phyloP scores from a whole-genome alignment of 2,888 invertebrate species.

The Coecobrya sp. region DNA sequence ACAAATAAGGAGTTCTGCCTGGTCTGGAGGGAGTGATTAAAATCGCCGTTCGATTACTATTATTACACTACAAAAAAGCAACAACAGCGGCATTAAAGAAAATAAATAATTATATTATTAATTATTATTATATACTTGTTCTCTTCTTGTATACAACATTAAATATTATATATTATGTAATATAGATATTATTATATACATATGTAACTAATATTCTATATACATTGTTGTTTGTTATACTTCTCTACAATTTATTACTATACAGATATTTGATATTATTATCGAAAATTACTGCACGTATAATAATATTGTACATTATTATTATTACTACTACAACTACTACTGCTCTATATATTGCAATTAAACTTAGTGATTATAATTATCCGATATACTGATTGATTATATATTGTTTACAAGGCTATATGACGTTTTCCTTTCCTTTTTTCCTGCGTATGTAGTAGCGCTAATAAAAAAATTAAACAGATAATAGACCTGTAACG shows the following conservation, averaged over 20 bases:
- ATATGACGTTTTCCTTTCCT: not conserved
- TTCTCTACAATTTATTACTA: slow-evolving; percentile 16
- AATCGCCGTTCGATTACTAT: slow-evolving; percentile 21
- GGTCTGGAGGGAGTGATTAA: slow-evolving; percentile 8
- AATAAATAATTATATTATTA: slow-evolving; percentile 14
- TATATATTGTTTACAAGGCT: not conserved
- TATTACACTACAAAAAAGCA: slow-evolving; percentile 36
- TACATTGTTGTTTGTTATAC: slow-evolving; percentile 48
- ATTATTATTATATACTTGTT: slow-evolving; percentile 12
- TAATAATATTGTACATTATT: slow-evolving; percentile 11
- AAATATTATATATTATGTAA: not conserved
- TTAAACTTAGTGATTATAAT: no score
- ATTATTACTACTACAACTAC: not conserved
- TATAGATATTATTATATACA: not conserved
- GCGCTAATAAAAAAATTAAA: not conserved
- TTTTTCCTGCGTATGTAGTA: not conserved
- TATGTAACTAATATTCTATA: slow-evolving; percentile 5
- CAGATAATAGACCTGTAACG: not conserved
- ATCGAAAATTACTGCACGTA: not conserved
- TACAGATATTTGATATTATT: not conserved
- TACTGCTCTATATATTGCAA: not conserved
- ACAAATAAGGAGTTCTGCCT: not conserved
- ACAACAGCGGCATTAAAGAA: slow-evolving; percentile 32
- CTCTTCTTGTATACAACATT: slow-evolving; percentile 30
- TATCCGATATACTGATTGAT: not conserved